Conservation (phyloP, 37 sponge, comb jelly and placozoan species). For the Crambe crambe region DNA sequence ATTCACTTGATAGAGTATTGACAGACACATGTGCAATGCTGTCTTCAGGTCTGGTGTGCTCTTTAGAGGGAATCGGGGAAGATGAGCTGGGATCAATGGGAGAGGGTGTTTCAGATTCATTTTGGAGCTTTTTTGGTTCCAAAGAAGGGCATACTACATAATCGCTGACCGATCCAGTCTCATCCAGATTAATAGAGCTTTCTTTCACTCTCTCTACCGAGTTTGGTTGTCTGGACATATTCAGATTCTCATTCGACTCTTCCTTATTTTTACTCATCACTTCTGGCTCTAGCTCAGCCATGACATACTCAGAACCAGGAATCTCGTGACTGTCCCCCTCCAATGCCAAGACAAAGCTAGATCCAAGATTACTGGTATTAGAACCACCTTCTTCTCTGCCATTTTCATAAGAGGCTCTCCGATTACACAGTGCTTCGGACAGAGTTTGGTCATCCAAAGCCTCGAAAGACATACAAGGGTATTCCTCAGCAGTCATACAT, state of each 20-base stretch:
- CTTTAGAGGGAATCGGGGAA: not conserved
- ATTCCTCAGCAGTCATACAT: not conserved
- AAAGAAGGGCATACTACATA: not conserved
- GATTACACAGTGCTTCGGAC: not conserved
- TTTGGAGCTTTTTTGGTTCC: not conserved
- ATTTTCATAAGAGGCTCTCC: not conserved
- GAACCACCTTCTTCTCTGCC: not conserved
- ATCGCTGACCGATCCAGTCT: not conserved
- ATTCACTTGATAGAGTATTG: not conserved
- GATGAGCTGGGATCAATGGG: not conserved
- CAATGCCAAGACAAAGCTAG: not conserved
- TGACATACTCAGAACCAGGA: not conserved
- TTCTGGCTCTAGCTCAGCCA: not conserved
- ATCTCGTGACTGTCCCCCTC: not conserved
- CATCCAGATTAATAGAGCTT: too few relatives aligned
- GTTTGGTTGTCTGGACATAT: too few relatives aligned
- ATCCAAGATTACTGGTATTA: not conserved
- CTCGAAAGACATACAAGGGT: not conserved
- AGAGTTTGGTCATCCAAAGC: not conserved
- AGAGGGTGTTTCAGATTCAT: not conserved
- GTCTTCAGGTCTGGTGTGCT: not conserved
- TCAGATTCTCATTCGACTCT: not conserved
- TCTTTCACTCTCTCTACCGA: too few relatives aligned
- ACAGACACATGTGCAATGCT: not conserved
- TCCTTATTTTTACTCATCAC: not conserved